Percentiles rank a stretch among this genome's conserved stretches.
These are phyloP conservation scores for Nemotelus nigrinus DNA, from an alignment of 2,888 invertebrate genomes.

Conservation along the genomic window DNA sequence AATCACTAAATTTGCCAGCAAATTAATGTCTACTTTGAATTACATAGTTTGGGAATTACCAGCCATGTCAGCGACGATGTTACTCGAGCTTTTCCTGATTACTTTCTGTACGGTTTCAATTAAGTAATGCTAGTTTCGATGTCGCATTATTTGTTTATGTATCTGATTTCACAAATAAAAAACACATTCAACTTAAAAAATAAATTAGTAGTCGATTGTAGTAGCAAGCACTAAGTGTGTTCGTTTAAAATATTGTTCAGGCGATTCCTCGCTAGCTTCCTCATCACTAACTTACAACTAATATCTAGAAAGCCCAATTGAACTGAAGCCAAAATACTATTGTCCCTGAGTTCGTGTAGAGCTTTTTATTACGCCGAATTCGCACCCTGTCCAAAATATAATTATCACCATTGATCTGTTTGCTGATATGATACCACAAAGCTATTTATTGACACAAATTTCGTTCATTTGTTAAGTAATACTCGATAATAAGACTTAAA, in stretches of 20 bases:
- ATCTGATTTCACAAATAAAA: background rate
- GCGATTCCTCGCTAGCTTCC: too few species aligned
- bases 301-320: too few species aligned
- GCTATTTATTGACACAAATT: background rate
- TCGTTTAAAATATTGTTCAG: too few species aligned
- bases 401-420: background rate
- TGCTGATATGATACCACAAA: background rate
- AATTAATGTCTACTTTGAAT: conserved; percentile 13
- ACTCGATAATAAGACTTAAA: background rate
- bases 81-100: background rate
- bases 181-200: too few species aligned
- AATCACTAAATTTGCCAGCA: conserved; percentile 11
- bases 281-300: too few species aligned
- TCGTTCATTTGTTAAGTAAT: background rate
- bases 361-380: too few species aligned
- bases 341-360: too few species aligned
- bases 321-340: too few species aligned
- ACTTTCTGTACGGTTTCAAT: conserved; percentile 4
- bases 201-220: too few species aligned
- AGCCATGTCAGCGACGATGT: background rate
- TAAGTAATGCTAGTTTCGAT: background rate
- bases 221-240: too few species aligned
- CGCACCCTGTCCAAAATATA: background rate
- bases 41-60: conserved; percentile 2
- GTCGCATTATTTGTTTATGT: too few species aligned